Conservation (phyloP, 2,888 invertebrate genomes). For the Rotaria socialis region DNA sequence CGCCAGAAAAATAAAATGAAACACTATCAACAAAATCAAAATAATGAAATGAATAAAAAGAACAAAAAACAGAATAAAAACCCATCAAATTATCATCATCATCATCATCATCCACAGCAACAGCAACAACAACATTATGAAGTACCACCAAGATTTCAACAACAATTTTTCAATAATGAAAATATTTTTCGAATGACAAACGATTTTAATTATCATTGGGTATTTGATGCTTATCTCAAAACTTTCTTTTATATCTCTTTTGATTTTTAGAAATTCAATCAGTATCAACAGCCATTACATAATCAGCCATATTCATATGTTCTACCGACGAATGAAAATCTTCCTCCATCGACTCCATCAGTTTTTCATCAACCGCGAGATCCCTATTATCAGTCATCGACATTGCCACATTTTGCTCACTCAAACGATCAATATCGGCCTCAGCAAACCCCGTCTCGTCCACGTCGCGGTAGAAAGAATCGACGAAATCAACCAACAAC, state of each 20-base stretch:
- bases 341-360: background rate
- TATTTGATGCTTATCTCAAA: background rate
- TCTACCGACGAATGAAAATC: background rate
- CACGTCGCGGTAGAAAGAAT: background rate
- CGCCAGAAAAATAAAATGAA: background rate
- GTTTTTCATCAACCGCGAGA: background rate
- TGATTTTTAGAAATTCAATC: background rate
- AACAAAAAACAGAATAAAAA: background rate
- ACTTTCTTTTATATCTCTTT: background rate
- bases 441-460: background rate
- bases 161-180: background rate
- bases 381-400: background rate
- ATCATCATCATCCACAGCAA: too few relatives aligned
- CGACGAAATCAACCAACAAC: background rate
- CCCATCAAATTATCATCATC: background rate
- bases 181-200: background rate
- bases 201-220: background rate
- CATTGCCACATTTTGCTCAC: background rate
- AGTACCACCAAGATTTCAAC: background rate
- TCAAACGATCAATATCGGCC: background rate
- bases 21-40: background rate
- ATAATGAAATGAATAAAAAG: background rate
- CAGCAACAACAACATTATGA: background rate
- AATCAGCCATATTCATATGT: background rate
- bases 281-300: background rate